Evolutionary conservation across 2,797 vertebrate genomes (phyloP).

Genomic region (Chaunax sp.): DNA sequence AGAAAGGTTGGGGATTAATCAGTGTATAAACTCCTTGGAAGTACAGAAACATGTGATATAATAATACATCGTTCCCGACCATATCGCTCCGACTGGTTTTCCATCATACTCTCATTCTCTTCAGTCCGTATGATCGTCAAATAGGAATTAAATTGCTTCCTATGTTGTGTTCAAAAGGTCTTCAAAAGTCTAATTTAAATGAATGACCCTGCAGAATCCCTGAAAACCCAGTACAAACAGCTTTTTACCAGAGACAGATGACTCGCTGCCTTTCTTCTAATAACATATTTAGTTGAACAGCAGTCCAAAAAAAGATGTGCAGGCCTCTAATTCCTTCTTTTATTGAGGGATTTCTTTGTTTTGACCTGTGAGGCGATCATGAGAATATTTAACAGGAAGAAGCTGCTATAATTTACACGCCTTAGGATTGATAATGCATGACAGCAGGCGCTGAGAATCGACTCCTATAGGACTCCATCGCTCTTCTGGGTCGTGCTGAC

Average conservation of each 20-base stretch:
- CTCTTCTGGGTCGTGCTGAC: conserved; percentile 27
- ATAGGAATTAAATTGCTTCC: background rate
- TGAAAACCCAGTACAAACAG: background rate
- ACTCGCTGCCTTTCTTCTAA: background rate
- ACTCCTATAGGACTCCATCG: conserved; percentile 37
- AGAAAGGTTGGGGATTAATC: background rate
- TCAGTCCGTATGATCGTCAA: background rate
- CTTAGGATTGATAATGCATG: conserved; percentile 35
- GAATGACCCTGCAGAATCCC: no score
- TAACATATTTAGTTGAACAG: background rate
- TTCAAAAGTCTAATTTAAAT: background rate
- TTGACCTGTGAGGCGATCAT: conserved; percentile 24
- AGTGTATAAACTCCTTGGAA: background rate
- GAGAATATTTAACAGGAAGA: background rate
- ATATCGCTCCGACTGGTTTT: no score
- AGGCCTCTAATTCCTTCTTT: background rate
- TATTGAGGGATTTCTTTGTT: background rate
- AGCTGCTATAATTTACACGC: conserved; percentile 8
- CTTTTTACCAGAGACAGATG: background rate
- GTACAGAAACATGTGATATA: no score
- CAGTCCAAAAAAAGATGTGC: background rate
- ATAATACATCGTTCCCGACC: no score
- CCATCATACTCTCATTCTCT: background rate
- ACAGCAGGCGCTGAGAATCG: background rate
- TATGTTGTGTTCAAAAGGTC: background rate